Conservation (phyloP, 2,797 vertebrate species). For the Alauda arvensis region DNA sequence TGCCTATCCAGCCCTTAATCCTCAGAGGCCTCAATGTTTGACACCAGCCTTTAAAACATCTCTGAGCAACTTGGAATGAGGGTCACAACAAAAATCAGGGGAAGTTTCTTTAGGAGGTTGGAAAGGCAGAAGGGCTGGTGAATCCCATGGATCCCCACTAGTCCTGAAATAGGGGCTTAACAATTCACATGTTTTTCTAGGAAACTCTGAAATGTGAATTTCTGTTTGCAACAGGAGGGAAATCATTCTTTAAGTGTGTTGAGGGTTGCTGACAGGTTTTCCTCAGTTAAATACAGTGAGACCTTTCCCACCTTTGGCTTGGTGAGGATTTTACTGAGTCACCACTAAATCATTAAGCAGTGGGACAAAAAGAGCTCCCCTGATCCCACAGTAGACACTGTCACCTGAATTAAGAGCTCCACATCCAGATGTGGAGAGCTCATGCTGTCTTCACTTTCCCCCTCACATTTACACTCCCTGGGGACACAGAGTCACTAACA, state of each 20-base stretch:
- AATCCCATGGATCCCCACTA: neutral
- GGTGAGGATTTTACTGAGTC: neutral
- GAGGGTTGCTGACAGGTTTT: neutral
- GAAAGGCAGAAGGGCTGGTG: neutral
- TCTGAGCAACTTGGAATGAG: neutral
- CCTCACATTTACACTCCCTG: neutral
- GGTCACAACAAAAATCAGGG: neutral
- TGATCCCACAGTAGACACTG: neutral
- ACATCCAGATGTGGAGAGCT: neutral
- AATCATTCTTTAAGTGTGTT: neutral
- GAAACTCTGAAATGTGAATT: neutral
- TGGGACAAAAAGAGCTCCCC: neutral
- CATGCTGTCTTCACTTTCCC: neutral
- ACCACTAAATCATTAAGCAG: neutral
- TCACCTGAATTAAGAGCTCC: neutral
- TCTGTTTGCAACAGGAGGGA: neutral
- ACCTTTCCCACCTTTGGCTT: neutral
- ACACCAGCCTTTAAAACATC: conserved; percentile 6
- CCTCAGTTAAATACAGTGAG: neutral
- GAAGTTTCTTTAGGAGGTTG: neutral
- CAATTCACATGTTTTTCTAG: neutral
- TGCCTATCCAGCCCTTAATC: conserved; percentile 15
- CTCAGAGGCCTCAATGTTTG: neutral
- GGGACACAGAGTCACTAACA: neutral
- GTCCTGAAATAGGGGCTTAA: neutral